Conservation (phyloP, 2,888 invertebrate genomes). For the Nephrotoma guestfalica region DNA sequence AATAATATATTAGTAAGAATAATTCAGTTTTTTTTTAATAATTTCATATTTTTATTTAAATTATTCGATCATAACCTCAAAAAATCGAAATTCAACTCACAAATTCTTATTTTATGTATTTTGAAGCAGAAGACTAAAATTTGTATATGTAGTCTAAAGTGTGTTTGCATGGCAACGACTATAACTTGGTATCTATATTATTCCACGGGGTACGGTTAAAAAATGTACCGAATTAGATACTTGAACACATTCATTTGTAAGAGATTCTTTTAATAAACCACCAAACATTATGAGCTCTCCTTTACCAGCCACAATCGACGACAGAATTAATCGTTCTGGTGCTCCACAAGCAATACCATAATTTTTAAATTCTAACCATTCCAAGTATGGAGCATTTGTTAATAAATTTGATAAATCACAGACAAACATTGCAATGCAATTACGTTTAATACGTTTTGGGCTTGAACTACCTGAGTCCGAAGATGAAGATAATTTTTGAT, state of each 20-base stretch:
- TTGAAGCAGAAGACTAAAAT: background rate
- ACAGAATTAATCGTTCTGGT: slow-evolving; percentile 82
- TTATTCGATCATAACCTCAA: background rate
- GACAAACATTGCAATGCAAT: slow-evolving; percentile 69
- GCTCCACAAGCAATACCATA: slow-evolving; percentile 49
- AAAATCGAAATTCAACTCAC: background rate
- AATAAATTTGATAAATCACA: slow-evolving; percentile 66
- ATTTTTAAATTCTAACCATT: slow-evolving; percentile 36
- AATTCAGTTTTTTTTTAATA: background rate
- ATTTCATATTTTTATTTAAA: background rate
- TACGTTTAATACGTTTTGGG: slow-evolving; percentile 46
- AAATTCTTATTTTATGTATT: background rate
- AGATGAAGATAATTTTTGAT: slow-evolving; percentile 1
- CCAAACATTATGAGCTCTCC: slow-evolving; percentile 92
- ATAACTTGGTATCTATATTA: slow-evolving; percentile 35
- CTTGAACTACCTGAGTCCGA: slow-evolving; percentile 24
- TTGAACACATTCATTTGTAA: slow-evolving; percentile 42
- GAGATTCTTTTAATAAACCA: slow-evolving; percentile 74
- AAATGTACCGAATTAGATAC: slow-evolving; percentile 67
- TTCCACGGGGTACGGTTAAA: slow-evolving; percentile 54
- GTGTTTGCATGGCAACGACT: background rate
- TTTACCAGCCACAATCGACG: slow-evolving; percentile 76
- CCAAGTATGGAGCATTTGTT: slow-evolving; percentile 36
- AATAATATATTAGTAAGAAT: background rate
- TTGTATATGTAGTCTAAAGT: background rate